Evolutionary conservation across 2,888 invertebrate genomes (phyloP), one percentile per base, ranked within the genome.

Genomic region (Drosophila leonis): DNA sequence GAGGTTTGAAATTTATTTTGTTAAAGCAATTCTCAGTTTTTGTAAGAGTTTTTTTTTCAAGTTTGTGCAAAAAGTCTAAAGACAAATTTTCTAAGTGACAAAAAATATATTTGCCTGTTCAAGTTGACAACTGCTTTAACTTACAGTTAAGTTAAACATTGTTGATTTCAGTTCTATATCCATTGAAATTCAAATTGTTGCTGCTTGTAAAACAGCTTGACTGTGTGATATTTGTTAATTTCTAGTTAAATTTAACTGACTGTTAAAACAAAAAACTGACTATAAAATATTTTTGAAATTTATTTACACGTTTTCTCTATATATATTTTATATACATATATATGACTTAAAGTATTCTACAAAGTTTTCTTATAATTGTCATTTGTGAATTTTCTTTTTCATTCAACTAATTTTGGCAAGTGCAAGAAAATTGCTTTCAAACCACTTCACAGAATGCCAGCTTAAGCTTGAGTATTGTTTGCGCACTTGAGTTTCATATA

Each of bases 351-450:
- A 5, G 4, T n/a, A n/a, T 48, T 0, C 29, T 2, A 2, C 0
- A 48, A 31, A 33, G 8, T 15, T 20, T 20, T 13, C 18, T 15
- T 9, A 20, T 33, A 33, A 51, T 51, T 20, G 20, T 55, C 10
- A 1, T 20, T 42, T 27, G 39, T 27, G 12, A 44, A n/a, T 44
- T 33, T 24, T 33, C 20, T 24, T n/a, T 49, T 33, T 27, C 15
- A 6, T 1, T 13, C 10, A 12, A 20, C 20, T 24, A 12, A 39
- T 63, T 59, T 48, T 48, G 13, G 20, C 56, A 37, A 56, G 48
- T 41, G 57, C 41, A 35, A 18, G 49, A 51, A 59, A 51, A 59
- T 59, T 41, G 39, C 57, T 59, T 31, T 33, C 20, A 49, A 49
- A 37, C n/a, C 48, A 31, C 18, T 48, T 48, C 44, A 44, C 35